Base-by-base conservation (phyloP, 1,140 invertebrate species). In the Anthonomus grandis region DNA sequence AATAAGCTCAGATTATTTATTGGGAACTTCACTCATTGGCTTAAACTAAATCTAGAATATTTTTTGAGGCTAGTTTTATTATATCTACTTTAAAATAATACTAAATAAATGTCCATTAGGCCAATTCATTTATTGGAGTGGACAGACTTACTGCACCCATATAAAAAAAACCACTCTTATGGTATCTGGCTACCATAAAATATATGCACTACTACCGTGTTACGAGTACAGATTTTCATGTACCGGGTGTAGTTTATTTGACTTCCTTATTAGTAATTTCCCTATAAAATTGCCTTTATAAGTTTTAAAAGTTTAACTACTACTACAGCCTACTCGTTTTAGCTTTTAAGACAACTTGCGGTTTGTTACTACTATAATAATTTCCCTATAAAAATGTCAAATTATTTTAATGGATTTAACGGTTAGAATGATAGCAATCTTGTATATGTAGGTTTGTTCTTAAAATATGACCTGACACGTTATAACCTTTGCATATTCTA, bases 241-340 rank as follows among this genome's bases (percentile, higher is more conserved):
- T 42, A 37, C 8, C 9, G 13, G 22, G 36, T 18, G 19, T 25
- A 24, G 23, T 45, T 41, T 50, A 54, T 34, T 18, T 15, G 19
- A 59, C 49, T 59, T 59, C 57, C 57, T 59, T 47, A 54, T 59
- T 59, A 24, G 37, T 41, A 53, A 54, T 45, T 54, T 45, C 37
- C 50, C 19, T 31, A 42, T 42, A 41, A 52, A 52, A 18, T 52
- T 22, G 42, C 6, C 42, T 52, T 42, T 41, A 52, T n/a, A 42
- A 19, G 13, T 42, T 18, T 42, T 8, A 27, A 24, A 13, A 23
- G 37, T 13, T 24, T 42, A 52, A 42, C 42, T 42, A 50, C 39
- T 37, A 21, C n/a, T 44, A 23, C 25, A 25, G 34, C 48, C 9
- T n/a, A n/a, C n/a, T n/a, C n/a, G n/a, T n/a, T n/a, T n/a, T n/a